These are phyloP conservation scores for Patella caerulea DNA, from an alignment of 2,888 invertebrate species.

Conservation along the genomic window DNA sequence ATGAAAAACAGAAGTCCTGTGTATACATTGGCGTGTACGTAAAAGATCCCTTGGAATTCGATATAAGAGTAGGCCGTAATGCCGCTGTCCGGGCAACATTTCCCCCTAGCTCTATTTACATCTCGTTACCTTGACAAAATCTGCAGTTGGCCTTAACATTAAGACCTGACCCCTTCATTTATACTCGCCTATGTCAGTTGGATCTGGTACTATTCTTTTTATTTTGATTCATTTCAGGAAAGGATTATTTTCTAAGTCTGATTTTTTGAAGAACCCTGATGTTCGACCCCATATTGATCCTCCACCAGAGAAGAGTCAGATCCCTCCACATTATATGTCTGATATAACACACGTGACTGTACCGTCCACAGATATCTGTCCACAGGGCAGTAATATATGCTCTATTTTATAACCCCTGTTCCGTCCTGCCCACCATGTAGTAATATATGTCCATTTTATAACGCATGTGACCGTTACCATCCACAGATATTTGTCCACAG, in stretches of 20 bases:
- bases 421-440: slow-evolving; percentile 49
- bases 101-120: too few relatives aligned
- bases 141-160: too few relatives aligned
- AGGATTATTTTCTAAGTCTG: slow-evolving; percentile 26
- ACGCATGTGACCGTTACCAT: slow-evolving; percentile 57
- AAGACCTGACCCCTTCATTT: not conserved
- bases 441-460: slow-evolving; percentile 42
- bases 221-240: not conserved
- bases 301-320: slow-evolving; percentile 46
- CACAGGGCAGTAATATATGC: slow-evolving; percentile 60
- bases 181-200: not conserved
- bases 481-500: slow-evolving; percentile 55
- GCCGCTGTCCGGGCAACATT: too few relatives aligned
- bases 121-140: too few relatives aligned
- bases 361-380: slow-evolving; percentile 55
- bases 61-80: too few relatives aligned
- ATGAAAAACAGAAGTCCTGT: too few relatives aligned
- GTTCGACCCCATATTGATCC: slow-evolving; percentile 56
- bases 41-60: too few relatives aligned
- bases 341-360: slow-evolving; percentile 56
- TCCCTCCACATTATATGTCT: slow-evolving; percentile 51
- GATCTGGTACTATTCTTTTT: not conserved
- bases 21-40: too few relatives aligned
- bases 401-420: slow-evolving; percentile 44
- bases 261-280: slow-evolving; percentile 50